phyloP scores from a whole-genome alignment of 2,888 invertebrate species.

The Cantharis rufa region DNA sequence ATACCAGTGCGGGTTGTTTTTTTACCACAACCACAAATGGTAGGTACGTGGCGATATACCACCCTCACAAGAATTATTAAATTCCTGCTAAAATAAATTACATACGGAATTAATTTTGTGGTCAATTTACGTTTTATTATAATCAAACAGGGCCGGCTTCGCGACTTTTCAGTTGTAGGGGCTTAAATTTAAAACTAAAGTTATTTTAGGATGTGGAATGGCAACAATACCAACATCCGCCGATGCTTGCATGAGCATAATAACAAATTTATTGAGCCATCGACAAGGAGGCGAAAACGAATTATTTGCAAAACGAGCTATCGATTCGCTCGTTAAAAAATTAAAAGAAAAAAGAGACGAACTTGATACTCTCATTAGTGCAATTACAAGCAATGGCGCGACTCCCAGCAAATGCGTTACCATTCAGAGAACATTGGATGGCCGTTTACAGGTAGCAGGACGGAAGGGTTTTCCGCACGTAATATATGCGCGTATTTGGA shows the following conservation, averaged over 20 bases:
- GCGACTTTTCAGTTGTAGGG: background rate
- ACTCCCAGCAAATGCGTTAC: slow-evolving; percentile 99
- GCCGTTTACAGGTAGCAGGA: slow-evolving; percentile 97
- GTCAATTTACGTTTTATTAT: background rate
- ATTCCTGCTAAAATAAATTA: background rate
- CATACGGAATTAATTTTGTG: background rate
- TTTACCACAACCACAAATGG: background rate
- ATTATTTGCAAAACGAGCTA: slow-evolving; percentile 96
- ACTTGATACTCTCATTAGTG: slow-evolving; percentile 94
- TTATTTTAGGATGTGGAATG: slow-evolving; percentile 62
- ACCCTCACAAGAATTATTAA: background rate
- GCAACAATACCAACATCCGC: slow-evolving; percentile 90
- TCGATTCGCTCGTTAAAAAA: slow-evolving; percentile 98
- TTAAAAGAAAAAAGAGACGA: slow-evolving; percentile 98
- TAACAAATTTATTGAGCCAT: slow-evolving; percentile 98
- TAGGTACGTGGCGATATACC: background rate
- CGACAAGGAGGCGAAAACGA: slow-evolving; percentile 98
- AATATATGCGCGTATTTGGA: slow-evolving; percentile 97
- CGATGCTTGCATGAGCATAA: slow-evolving; percentile 97
- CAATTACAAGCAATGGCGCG: slow-evolving; percentile 98
- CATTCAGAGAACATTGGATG: slow-evolving; percentile 96
- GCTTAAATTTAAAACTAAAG: too few species aligned
- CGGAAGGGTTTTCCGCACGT: slow-evolving; percentile 99
- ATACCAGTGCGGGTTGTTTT: background rate
- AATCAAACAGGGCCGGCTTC: background rate